A percentile compares a stretch with the other conserved stretches of the same genome.
These are phyloP conservation scores for Ctenoplectra terminalis DNA, from an alignment of 1,140 invertebrate species.

Conservation along the genomic window DNA sequence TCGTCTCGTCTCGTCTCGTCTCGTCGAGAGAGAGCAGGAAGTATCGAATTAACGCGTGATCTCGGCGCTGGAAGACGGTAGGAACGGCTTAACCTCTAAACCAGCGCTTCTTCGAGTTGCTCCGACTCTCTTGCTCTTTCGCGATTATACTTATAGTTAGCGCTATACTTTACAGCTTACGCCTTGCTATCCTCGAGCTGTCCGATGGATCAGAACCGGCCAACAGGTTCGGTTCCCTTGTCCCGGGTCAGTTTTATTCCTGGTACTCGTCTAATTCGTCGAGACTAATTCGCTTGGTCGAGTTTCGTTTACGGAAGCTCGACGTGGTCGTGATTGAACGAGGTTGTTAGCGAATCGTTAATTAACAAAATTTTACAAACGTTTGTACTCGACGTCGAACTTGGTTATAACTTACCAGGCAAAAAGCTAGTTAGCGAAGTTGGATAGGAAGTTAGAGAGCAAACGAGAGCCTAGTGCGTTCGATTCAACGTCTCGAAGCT, in stretches of 20 bases:
- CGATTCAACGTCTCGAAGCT: background rate
- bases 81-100: slow-evolving; percentile 55
- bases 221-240: slow-evolving; percentile 39
- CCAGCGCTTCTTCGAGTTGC: slow-evolving; percentile 9
- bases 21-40: slow-evolving; percentile 67
- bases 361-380: background rate
- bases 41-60: slow-evolving; percentile 76
- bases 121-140: background rate
- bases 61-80: slow-evolving; percentile 51
- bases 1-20: slow-evolving; percentile 30
- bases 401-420: background rate
- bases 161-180: slow-evolving; percentile 45
- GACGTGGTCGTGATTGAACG: background rate
- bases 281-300: background rate
- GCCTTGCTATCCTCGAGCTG: background rate
- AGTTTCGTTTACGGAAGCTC: background rate
- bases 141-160: slow-evolving; percentile 11
- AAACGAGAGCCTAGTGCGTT: background rate
- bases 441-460: background rate
- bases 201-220: slow-evolving; percentile 6
- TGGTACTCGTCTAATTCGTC: slow-evolving; percentile 16
- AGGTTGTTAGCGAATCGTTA: background rate
- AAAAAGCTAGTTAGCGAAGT: slow-evolving; percentile 1
- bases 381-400: background rate
- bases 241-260: slow-evolving; percentile 44